Percentiles rank a stretch among this genome's conserved stretches.
Conservation (phyloP, 2,113 vertebrate genomes). For the Anhinga anhinga region DNA sequence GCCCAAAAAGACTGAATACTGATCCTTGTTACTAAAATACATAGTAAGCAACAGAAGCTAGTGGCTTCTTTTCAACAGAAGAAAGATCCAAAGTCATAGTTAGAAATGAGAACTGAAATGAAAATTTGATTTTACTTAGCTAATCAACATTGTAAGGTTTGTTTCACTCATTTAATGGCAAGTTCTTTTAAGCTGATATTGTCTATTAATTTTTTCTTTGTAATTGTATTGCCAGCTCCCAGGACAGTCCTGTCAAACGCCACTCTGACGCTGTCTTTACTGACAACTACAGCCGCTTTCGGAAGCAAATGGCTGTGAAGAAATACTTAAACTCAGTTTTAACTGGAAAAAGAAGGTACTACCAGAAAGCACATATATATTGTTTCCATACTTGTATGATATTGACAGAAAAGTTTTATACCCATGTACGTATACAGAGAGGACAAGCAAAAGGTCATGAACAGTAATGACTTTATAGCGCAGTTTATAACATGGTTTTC, state of each 20-base stretch:
- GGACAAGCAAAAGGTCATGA: background rate
- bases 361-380: background rate
- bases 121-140: background rate
- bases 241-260: slow-evolving; percentile 86
- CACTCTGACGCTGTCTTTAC: slow-evolving; percentile 96
- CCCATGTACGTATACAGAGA: background rate
- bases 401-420: background rate
- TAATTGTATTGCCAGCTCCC: slow-evolving; percentile 69
- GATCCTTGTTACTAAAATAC: background rate
- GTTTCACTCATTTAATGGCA: background rate
- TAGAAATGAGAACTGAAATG: background rate
- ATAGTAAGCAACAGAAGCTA: background rate
- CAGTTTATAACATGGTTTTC: background rate
- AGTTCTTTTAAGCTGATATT: background rate
- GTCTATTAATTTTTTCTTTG: background rate
- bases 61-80: background rate
- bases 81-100: background rate
- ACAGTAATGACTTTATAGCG: background rate
- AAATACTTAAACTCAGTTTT: slow-evolving; percentile 94
- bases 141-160: background rate
- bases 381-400: background rate
- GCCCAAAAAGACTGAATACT: background rate
- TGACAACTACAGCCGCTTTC: slow-evolving; percentile 94
- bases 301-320: slow-evolving; percentile 96
- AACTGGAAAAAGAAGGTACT: slow-evolving; percentile 91